Evolutionary conservation across 2,888 invertebrate species (phyloP).

Genomic region (Drosophila yooni): DNA sequence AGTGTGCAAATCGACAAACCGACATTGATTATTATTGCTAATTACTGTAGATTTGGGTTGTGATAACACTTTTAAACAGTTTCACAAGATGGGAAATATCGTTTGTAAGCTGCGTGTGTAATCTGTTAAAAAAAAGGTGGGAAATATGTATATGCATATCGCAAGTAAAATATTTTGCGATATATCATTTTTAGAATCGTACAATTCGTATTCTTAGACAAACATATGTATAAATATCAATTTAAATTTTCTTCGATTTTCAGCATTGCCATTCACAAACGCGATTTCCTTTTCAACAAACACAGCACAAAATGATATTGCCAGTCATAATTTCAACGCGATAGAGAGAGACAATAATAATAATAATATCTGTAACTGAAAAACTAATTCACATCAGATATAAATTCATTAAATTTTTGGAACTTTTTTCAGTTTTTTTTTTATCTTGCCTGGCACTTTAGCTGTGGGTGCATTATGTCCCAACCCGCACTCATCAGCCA

Average conservation of each 20-base stretch:
- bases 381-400: conserved; percentile 63
- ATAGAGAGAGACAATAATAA: conserved; percentile 4
- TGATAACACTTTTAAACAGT: conserved; percentile 2
- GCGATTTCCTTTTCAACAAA: conserved; percentile 23
- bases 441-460: conserved; percentile 43
- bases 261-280: conserved; percentile 14
- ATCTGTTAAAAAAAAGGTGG: too few species aligned
- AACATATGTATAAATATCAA: background rate
- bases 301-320: conserved; percentile 9
- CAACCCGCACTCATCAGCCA: conserved; percentile 5
- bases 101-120: background rate
- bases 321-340: background rate
- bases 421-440: background rate
- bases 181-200: too few species aligned
- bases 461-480: conserved; percentile 45
- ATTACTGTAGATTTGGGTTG: conserved; percentile 10
- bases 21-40: conserved; percentile 4
- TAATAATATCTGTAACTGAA: conserved; percentile 44
- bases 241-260: background rate
- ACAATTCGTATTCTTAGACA: background rate
- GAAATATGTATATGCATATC: too few species aligned
- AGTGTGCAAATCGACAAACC: conserved; percentile 15
- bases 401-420: conserved; percentile 58
- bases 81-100: background rate
- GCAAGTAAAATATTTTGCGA: too few species aligned